Base-by-base conservation (phyloP, 1,140 invertebrate genomes). In the Drosophila mojavensis region DNA sequence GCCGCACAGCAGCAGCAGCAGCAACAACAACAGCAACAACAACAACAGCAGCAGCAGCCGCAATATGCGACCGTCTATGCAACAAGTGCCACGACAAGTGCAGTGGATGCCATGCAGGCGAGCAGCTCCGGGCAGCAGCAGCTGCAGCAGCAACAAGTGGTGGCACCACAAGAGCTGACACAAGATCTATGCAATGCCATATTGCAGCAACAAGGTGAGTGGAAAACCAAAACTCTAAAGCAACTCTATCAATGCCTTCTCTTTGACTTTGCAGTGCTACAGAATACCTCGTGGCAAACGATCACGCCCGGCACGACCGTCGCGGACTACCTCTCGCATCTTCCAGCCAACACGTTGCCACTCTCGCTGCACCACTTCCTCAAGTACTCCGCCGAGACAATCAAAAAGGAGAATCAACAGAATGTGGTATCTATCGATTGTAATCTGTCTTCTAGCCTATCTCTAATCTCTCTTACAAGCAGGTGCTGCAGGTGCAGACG, bases 291-390 rank as follows among this genome's bases (percentile, higher is more conserved):
- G 13, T 97, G 96, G 96, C 96, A 97, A 91, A 95, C 96, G n/a
- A 92, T 97, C 47, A 94, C 95, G 6, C 95, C 95, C 28, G 95
- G 95, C 51, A 95, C 96, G 4, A 95, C 96, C 0, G 96, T 97
- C 13, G 96, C 96, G 13, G 96, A 97, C 92, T 97, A 97, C 92
- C 93, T 97, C 55, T 96, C 96, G 54, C 95, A 96, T 84, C 91
- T 96, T 72, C 95, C 95, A 41, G 94, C 95, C 30, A 95, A 95
- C 47, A 96, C 96, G 3, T 89, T 97, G 78, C 96, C 96, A 1
- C 91, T 97, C 26, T 96, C 96, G 48, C 92, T 97, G 39, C 96
- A 97, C 81, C 96, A 97, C 90, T 96, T 97, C 80, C 94, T 97
- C 17, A 97, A 97, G 92, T 97, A 97, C 91, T 97, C 96, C 1